These are phyloP conservation scores for Nemurella pictetii DNA, from an alignment of 2,888 invertebrate genomes.

Conservation along the genomic window DNA sequence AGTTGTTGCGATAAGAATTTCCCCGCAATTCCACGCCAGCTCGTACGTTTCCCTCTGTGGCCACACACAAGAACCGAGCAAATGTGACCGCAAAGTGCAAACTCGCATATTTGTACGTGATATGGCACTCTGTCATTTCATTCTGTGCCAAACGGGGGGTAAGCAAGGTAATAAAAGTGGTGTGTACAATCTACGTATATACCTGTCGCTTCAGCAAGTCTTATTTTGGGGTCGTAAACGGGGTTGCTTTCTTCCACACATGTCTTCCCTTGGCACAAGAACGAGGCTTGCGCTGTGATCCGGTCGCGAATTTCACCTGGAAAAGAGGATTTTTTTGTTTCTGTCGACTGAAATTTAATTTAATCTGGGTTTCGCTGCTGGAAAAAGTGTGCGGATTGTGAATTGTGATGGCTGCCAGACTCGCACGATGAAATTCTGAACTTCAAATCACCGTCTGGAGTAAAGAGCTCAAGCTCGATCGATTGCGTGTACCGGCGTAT, in stretches of 20 bases:
- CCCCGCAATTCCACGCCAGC: background rate
- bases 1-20: background rate
- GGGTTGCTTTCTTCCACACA: background rate
- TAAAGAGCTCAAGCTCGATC: no score
- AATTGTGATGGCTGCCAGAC: no score
- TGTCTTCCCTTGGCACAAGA: background rate
- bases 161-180: background rate
- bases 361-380: no score
- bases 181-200: no score
- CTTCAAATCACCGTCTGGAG: no score
- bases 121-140: background rate
- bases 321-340: no score
- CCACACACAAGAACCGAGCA: background rate
- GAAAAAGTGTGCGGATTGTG: no score
- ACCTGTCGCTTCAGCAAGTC: background rate
- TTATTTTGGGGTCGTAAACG: background rate
- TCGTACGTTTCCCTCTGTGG: background rate
- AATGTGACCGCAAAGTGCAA: background rate
- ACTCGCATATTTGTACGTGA: background rate
- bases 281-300: background rate
- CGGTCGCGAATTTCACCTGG: background rate
- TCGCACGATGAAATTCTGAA: no score
- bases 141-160: background rate
- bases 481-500: no score
- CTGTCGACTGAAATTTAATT: no score